Percentiles rank a stretch among this genome's conserved stretches.
Conservation (phyloP, 2,113 vertebrate species). For the Cichladusa arquata region DNA sequence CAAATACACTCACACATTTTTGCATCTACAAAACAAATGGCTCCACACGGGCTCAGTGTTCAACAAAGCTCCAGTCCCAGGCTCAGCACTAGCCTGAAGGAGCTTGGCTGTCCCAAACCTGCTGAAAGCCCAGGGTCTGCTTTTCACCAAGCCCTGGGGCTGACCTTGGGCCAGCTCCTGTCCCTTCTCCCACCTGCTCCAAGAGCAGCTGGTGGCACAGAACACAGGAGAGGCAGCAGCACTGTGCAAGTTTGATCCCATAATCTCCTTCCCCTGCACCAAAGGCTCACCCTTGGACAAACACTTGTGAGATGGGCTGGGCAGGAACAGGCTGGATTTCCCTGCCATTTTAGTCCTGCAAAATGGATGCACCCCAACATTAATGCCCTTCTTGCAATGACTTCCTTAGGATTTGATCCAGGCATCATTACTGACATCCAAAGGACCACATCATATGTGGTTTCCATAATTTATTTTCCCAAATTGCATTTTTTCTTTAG, state of each 20-base stretch:
- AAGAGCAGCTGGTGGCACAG: neutral
- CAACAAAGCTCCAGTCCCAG: neutral
- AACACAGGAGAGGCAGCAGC: neutral
- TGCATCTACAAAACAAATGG: neutral
- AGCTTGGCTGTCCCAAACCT: neutral
- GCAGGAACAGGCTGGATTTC: neutral
- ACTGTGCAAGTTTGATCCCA: neutral
- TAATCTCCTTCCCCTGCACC: neutral
- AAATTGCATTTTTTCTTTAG: neutral
- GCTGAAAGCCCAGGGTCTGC: neutral
- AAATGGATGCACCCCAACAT: neutral
- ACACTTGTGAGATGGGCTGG: neutral
- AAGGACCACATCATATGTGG: neutral
- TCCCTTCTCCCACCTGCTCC: neutral
- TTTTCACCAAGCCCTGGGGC: neutral
- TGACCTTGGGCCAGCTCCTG: neutral
- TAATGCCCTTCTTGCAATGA: neutral
- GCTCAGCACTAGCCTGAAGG: neutral
- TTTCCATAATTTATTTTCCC: neutral
- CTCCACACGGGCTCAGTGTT: neutral
- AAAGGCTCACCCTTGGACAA: neutral
- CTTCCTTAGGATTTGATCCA: neutral
- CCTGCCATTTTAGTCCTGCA: neutral
- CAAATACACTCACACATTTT: neutral
- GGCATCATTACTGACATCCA: neutral